Evolutionary conservation across 92 coral and sea anemone genomes (phyloP), one percentile per base, ranked within the genome.

Genomic region (Porites rus): DNA sequence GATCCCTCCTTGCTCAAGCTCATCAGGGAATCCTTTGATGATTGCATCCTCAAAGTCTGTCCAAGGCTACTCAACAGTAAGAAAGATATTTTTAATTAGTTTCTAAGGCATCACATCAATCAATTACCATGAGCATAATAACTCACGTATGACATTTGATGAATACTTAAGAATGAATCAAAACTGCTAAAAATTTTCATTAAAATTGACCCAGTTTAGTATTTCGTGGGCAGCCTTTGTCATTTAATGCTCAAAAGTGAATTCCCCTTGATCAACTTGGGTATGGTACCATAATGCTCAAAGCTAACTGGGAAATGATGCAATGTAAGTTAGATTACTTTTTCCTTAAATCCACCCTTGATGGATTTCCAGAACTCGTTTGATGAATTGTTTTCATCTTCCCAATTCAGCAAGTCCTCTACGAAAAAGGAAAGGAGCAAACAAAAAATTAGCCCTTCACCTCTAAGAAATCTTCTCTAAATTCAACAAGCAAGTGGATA

Each of bases 331-430:
- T 62, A 20, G 18, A 65, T 38, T 77, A 85, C 89, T 69, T 85
- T 85, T 77, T 77, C 84, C 17, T 85, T 77, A 13, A 59, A 46
- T 54, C 83, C 70, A 16, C 89, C 89, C 11, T 65, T 51, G 43
- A 85, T 21, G 4, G 83, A 66, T 54, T 38, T 28, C 89, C 89
- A 85, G 59, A 85, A 85, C 63, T 66, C 76, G 5, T 16, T 59
- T 50, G 84, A 69, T 53, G 20, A 52, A 60, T 68, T 21, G 66
- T 66, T 72, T 1, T 77, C 76, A 10, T 85, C 89, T 54, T 85
- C 89, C 77, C 77, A 77, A 22, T 85, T 76, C 46, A 85, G 89
- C 46, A 85, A 69, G 10, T 85, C 83, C 66, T 85, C 89, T 85
- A 56, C 4, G 51, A 10, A 81, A 7, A 53, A 51, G 6, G 17